Percentiles rank a stretch among this genome's conserved stretches.
Conservation (phyloP, 2,113 vertebrate genomes). For the Nothoprocta perdicaria region DNA sequence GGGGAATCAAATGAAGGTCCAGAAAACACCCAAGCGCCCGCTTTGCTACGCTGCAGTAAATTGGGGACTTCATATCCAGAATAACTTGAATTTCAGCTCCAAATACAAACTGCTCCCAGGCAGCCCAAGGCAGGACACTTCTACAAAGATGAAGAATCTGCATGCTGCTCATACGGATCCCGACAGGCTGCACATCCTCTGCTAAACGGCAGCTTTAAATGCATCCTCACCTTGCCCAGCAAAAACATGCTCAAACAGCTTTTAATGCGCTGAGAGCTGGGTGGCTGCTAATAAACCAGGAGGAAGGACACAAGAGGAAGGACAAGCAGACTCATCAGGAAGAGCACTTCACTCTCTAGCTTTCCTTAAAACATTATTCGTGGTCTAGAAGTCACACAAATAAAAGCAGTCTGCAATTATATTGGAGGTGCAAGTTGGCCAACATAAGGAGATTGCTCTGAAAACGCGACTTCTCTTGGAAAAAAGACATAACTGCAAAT, state of each 20-base stretch:
- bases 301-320: too few species aligned
- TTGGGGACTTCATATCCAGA: neutral
- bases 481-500: neutral
- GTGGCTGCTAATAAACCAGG: neutral
- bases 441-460: neutral
- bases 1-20: neutral
- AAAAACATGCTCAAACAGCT: neutral
- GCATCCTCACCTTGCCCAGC: too few species aligned
- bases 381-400: neutral
- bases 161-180: neutral
- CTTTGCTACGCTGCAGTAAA: neutral
- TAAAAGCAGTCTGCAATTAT: neutral
- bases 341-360: neutral
- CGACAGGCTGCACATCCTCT: neutral
- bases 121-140: neutral
- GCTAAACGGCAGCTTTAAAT: neutral
- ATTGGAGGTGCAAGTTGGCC: fast-evolving
- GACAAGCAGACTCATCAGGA: too few species aligned
- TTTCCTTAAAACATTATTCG: neutral
- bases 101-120: neutral
- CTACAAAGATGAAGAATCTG: neutral
- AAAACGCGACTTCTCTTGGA: neutral
- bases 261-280: neutral
- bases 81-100: neutral
- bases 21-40: neutral